These are phyloP conservation scores for Lineus longissimus DNA, from an alignment of 1,140 invertebrate genomes.

Conservation along the genomic window DNA sequence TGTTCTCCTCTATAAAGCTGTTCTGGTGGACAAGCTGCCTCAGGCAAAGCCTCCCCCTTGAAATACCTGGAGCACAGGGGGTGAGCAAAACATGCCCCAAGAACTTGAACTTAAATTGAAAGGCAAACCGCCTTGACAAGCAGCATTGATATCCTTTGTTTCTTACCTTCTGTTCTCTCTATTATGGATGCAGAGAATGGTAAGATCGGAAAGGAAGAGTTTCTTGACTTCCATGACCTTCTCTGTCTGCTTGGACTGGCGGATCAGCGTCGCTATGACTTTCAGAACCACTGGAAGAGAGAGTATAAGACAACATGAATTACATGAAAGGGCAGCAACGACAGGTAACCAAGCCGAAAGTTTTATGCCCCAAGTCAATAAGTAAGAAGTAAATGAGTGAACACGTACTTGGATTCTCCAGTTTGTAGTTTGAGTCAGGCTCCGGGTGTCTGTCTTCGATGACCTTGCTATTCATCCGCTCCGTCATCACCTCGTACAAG, in stretches of 20 bases:
- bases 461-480: slow-evolving; percentile 93
- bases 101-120: no score
- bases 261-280: slow-evolving; percentile 93
- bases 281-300: slow-evolving; percentile 86
- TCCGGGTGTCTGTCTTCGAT: slow-evolving; percentile 86
- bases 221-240: slow-evolving; percentile 88
- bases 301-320: slow-evolving; percentile 17
- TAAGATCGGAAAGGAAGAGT: slow-evolving; percentile 95
- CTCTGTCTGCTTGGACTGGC: slow-evolving; percentile 91
- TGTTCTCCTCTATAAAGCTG: not conserved
- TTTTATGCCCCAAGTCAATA: no score
- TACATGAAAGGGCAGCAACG: not conserved
- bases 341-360: no score
- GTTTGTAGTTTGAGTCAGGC: slow-evolving; percentile 86
- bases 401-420: slow-evolving; percentile 95
- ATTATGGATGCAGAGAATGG: slow-evolving; percentile 92
- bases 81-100: no score
- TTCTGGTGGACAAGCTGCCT: no score
- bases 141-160: no score
- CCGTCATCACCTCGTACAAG: slow-evolving; percentile 94
- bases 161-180: slow-evolving; percentile 78
- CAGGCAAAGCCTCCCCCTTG: no score
- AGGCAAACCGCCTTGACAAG: no score
- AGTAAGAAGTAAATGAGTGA: not conserved
- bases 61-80: no score